Evolutionary conservation across 2,888 invertebrate genomes (phyloP).

Genomic region (Coenonympha glycerion): DNA sequence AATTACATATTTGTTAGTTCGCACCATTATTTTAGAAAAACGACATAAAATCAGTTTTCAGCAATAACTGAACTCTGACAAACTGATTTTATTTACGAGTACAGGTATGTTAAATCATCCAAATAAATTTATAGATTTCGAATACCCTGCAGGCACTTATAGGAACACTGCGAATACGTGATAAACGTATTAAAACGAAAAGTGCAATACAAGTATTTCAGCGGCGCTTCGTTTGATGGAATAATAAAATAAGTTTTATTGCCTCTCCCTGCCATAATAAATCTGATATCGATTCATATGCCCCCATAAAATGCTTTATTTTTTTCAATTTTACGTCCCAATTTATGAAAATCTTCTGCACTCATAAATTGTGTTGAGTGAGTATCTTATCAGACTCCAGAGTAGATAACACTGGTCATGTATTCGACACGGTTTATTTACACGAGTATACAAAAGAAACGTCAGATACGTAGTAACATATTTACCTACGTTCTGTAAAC

Average conservation of each 20-base stretch:
- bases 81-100: no score
- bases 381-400: background rate
- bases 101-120: no score
- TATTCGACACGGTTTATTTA: background rate
- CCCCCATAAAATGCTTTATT: background rate
- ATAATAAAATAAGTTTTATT: slow-evolving; percentile 62
- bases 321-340: background rate
- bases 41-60: no score
- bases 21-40: no score
- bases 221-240: slow-evolving; percentile 43
- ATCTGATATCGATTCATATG: slow-evolving; percentile 30
- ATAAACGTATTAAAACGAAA: slow-evolving; percentile 25
- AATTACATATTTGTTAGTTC: no score
- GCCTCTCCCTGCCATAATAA: slow-evolving; percentile 50
- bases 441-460: background rate
- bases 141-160: slow-evolving; percentile 16
- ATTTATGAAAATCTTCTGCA: background rate
- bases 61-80: no score
- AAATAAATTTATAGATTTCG: no score
- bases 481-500: background rate
- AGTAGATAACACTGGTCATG: background rate
- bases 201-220: slow-evolving; percentile 22
- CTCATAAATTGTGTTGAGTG: background rate
- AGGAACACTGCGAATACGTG: slow-evolving; percentile 21
- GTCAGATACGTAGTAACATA: background rate